Evolutionary conservation across 2,113 vertebrate species (phyloP).

Genomic region (Ophthalmolycus amberensis): DNA sequence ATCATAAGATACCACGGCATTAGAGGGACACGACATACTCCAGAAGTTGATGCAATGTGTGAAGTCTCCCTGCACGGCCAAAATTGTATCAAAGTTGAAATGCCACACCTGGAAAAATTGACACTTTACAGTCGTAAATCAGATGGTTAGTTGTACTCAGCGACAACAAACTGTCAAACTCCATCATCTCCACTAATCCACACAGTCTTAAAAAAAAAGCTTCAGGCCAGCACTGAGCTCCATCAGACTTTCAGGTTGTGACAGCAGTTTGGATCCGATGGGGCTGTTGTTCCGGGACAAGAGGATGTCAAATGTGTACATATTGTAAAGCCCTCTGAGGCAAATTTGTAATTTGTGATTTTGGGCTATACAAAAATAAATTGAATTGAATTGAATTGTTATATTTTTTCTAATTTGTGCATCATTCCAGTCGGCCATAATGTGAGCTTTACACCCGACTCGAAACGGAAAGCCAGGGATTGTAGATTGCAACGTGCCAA

Average conservation of each 20-base stretch:
- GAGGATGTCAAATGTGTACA: too few species aligned
- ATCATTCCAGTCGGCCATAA: slow-evolving; percentile 17
- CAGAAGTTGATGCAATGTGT: background rate
- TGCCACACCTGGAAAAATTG: slow-evolving; percentile 58
- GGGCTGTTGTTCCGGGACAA: too few species aligned
- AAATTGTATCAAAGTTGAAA: slow-evolving; percentile 20
- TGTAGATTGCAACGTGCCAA: slow-evolving; percentile 19
- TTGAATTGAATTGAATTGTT: too few species aligned
- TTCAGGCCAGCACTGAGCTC: slow-evolving; percentile 4
- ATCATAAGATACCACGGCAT: background rate
- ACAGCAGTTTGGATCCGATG: slow-evolving; percentile 15
- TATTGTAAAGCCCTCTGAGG: too few species aligned
- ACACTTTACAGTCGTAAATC: slow-evolving; percentile 3
- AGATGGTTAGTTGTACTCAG: slow-evolving; percentile 14
- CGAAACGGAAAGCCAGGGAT: slow-evolving; percentile 11
- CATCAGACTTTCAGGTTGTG: background rate
- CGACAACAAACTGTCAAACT: slow-evolving; percentile 40
- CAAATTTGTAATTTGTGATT: too few species aligned
- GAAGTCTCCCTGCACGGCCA: background rate
- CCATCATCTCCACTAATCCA: slow-evolving; percentile 23
- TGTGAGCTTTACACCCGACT: slow-evolving; percentile 6
- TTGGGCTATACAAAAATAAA: too few species aligned
- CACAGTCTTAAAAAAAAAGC: slow-evolving; percentile 11
- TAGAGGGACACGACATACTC: background rate
- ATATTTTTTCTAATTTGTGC: slow-evolving; percentile 3